Conservation (phyloP, 1,140 invertebrate species). For the Drosophila rufa region DNA sequence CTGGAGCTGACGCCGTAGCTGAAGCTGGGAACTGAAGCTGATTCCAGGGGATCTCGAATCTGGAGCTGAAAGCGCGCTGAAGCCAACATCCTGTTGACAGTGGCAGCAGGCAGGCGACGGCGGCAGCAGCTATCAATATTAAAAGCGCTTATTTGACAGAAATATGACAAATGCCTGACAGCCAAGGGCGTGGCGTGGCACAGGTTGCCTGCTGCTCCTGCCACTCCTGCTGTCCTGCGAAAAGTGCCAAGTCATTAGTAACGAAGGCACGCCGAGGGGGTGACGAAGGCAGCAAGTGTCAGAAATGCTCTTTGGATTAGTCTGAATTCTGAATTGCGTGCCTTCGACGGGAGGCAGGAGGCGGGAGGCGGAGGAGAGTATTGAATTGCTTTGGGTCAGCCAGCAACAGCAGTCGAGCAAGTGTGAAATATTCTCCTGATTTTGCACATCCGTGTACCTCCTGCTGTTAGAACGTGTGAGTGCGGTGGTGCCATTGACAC, state of each 20-base stretch:
- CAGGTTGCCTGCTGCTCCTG: conserved; percentile 51
- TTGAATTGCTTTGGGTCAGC: conserved; percentile 41
- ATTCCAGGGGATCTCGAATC: conserved; percentile 17
- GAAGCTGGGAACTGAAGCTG: conserved; percentile 15
- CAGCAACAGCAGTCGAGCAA: conserved; percentile 41
- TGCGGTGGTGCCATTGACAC: conserved; percentile 65
- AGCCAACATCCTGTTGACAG: conserved; percentile 81
- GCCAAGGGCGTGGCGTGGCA: conserved; percentile 61
- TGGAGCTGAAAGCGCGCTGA: conserved; percentile 66
- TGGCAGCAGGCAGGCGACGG: conserved; percentile 25
- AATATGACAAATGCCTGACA: conserved; percentile 84
- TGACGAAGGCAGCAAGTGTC: conserved; percentile 61
- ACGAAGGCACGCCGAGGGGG: conserved; percentile 33
- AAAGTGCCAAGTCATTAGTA: conserved; percentile 82
- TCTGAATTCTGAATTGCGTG: conserved; percentile 65
- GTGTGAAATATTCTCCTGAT: conserved; percentile 64
- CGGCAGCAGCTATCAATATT: conserved; percentile 78
- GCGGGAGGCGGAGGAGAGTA: not conserved
- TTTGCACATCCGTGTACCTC: conserved; percentile 33
- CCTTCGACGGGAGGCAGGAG: not conserved
- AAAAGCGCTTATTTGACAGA: conserved; percentile 84
- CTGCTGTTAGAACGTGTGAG: conserved; percentile 48
- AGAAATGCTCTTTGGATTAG: conserved; percentile 83
- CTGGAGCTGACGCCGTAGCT: conserved; percentile 9
- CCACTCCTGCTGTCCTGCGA: conserved; percentile 40